Evolutionary conservation across 1,140 invertebrate species (phyloP), one percentile per base, ranked within the genome.

Genomic region (Ptiloglossa arizonensis): DNA sequence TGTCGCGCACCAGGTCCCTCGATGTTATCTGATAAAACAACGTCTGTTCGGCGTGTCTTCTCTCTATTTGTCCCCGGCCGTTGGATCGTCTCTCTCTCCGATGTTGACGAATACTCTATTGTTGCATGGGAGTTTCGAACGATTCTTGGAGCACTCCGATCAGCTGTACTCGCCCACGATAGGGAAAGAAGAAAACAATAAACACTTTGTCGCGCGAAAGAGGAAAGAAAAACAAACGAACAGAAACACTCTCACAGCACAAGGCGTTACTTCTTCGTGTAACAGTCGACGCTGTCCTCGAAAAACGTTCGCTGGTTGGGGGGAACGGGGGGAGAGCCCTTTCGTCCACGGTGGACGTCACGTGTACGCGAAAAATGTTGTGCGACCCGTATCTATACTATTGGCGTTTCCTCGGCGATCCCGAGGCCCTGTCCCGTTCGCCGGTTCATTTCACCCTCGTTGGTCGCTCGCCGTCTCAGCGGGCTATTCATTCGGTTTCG

Each of bases 1-100:
- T 68, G 50, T 60, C 56, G 75, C 46, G 11, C 29, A 54, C 56
- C 15, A 11, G 38, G 56, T 44, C 15, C 41, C 48, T 50, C 46
- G 69, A 60, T 52, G 69, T 64, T 82, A 78, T 83, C 73, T 67
- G 79, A 81, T 68, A 78, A 75, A 62, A 63, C 72, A 41, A 41
- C 41, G 77, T 81, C 63, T 79, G 64, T 73, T 79, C 56, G 63
- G 50, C 68, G 35, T 38, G 50, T 44, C n/a, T 17, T 62, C 35
- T 59, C 27, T 17, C 27, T 24, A 19, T 44, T 24, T 22, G 29
- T 57, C n/a, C 27, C 27, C 35, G 27, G 15, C 8, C 41, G 29
- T 0, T 41, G 35, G 3, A 17, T 29, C 15, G 29, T 17, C 67
- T 22, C 27, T 22, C 27, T 38, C 48, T 6, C 17, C 8, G 54